These are phyloP conservation scores for Platysternon megacephalum DNA, from an alignment of 2,113 vertebrate species.

Conservation along the genomic window DNA sequence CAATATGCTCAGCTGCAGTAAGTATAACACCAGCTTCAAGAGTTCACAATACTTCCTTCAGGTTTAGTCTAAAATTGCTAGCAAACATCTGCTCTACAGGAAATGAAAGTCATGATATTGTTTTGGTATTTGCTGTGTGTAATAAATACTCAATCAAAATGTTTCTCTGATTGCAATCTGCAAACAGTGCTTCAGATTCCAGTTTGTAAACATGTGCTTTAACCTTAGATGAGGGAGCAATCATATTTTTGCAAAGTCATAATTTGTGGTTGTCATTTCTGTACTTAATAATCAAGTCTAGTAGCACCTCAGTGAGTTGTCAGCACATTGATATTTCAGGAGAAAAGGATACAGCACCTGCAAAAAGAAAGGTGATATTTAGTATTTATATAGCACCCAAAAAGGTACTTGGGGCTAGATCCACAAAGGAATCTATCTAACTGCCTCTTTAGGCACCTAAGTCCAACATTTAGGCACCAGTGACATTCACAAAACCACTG, in stretches of 20 bases:
- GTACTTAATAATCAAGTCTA: conserved; percentile 30
- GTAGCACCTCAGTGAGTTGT: neutral
- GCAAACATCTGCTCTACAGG: neutral
- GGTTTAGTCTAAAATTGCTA: conserved; percentile 14
- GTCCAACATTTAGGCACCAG: too few species aligned
- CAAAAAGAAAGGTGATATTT: neutral
- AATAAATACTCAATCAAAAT: neutral
- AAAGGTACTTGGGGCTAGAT: neutral
- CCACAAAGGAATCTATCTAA: too few species aligned
- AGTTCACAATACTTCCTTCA: neutral
- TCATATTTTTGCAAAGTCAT: conserved; percentile 41
- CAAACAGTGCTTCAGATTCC: neutral
- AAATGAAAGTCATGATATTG: neutral
- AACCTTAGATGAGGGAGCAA: neutral
- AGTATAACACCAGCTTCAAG: conserved; percentile 5
- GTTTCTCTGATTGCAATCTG: conserved; percentile 26
- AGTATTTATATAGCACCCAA: neutral
- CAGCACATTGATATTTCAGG: neutral
- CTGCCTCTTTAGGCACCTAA: too few species aligned
- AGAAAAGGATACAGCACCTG: neutral
- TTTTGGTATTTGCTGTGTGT: conserved; percentile 13
- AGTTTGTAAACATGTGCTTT: conserved; percentile 38
- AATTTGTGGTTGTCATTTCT: conserved; percentile 10
- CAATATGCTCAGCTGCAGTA: neutral
- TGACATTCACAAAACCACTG: too few species aligned